Evolutionary conservation across 2,113 vertebrate genomes (phyloP).

Genomic region (Acanthisitta chloris): DNA sequence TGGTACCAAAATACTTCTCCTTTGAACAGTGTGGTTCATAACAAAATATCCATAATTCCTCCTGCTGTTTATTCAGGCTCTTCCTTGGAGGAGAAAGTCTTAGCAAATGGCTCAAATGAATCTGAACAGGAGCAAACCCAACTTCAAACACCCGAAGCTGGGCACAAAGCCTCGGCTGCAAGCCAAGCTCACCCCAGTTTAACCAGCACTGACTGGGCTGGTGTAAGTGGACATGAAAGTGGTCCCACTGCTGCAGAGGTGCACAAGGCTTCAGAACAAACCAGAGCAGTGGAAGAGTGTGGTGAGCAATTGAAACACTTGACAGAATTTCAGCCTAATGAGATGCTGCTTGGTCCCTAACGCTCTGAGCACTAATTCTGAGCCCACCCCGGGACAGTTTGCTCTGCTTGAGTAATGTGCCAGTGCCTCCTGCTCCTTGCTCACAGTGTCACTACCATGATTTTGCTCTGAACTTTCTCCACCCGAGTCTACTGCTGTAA

Average conservation of each 20-base stretch:
- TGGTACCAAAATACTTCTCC: not conserved
- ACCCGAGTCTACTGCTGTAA: not conserved
- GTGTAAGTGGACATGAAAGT: conserved; percentile 75
- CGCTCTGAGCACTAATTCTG: conserved; percentile 69
- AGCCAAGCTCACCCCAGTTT: conserved; percentile 79
- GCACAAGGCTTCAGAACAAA: conserved; percentile 76
- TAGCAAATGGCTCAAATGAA: conserved; percentile 83
- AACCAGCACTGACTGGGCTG: conserved; percentile 78
- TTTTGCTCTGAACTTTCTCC: conserved; percentile 67
- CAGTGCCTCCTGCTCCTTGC: conserved; percentile 56
- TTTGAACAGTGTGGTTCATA: not conserved
- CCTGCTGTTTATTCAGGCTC: conserved; percentile 86
- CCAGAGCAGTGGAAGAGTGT: conserved; percentile 78
- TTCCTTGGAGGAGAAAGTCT: conserved; percentile 90
- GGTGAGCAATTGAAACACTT: conserved; percentile 82
- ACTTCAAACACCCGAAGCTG: conserved; percentile 79
- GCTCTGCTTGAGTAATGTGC: conserved; percentile 71
- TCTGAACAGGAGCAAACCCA: conserved; percentile 82
- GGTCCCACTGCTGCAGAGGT: conserved; percentile 74
- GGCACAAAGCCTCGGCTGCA: conserved; percentile 74
- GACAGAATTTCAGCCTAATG: conserved; percentile 51
- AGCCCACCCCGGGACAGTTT: conserved; percentile 62
- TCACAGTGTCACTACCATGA: conserved; percentile 56
- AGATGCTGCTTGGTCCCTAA: conserved; percentile 72
- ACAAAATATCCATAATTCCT: conserved; percentile 66